phyloP scores from a whole-genome alignment of 1,140 invertebrate genomes.

The Arion vulgaris region DNA sequence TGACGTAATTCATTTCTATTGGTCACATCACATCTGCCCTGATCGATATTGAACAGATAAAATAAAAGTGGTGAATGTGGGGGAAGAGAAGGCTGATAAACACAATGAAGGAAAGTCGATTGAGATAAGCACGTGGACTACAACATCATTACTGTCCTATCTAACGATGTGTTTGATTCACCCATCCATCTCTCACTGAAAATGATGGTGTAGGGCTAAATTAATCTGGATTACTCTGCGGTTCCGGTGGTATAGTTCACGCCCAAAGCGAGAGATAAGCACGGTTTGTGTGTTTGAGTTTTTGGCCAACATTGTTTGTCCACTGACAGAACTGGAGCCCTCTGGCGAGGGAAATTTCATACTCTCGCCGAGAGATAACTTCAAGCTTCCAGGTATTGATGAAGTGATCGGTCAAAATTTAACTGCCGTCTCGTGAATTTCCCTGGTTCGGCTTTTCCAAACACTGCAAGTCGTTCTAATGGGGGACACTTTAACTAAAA shows the following conservation, averaged over 20 bases:
- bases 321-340: background rate
- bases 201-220: background rate
- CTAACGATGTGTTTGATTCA: background rate
- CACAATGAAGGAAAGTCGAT: too few relatives aligned
- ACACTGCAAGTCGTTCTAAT: too few relatives aligned
- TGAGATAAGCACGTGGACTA: background rate
- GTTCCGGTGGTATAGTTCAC: slow-evolving; percentile 1
- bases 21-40: too few relatives aligned
- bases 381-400: background rate
- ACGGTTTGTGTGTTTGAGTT: slow-evolving; percentile 4
- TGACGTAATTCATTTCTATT: too few relatives aligned
- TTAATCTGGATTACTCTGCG: background rate
- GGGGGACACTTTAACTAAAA: too few relatives aligned
- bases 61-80: too few relatives aligned
- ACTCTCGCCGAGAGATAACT: background rate
- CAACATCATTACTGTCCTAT: background rate
- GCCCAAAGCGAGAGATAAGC: slow-evolving; percentile 5
- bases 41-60: too few relatives aligned
- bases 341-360: background rate
- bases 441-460: too few relatives aligned
- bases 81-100: too few relatives aligned
- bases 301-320: background rate
- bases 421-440: too few relatives aligned
- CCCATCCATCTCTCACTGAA: background rate
- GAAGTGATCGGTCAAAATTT: slow-evolving; percentile 1